phyloP scores from a whole-genome alignment of 1,140 invertebrate genomes.

The Aricia agestis region DNA sequence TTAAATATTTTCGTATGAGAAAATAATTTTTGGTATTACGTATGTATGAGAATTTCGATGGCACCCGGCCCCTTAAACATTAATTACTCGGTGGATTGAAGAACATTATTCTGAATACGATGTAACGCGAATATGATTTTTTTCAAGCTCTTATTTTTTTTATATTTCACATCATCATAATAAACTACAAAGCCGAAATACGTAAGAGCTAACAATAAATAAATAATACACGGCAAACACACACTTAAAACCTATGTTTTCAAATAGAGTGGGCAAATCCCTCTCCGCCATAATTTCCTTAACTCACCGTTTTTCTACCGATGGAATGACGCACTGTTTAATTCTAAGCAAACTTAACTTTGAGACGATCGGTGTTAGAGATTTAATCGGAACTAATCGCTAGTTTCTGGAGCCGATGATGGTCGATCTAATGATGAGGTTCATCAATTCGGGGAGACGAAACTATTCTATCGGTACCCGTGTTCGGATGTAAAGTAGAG shows the following conservation, averaged over 20 bases:
- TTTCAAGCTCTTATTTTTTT: conserved; percentile 11
- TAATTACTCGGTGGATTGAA: neutral
- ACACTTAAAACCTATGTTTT: conserved; percentile 56
- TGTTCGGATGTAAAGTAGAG: conserved; percentile 33
- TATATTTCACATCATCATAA: conserved; percentile 12
- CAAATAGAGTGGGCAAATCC: conserved; percentile 67
- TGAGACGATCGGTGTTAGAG: conserved; percentile 1
- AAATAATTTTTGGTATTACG: too few relatives aligned
- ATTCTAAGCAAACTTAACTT: conserved; percentile 62
- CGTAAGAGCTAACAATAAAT: conserved; percentile 50
- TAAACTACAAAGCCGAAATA: conserved; percentile 30
- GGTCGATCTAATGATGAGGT: neutral
- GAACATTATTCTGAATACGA: neutral
- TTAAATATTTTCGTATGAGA: too few relatives aligned
- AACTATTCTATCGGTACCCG: conserved; percentile 3
- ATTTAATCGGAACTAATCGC: neutral
- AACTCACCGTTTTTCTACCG: conserved; percentile 71
- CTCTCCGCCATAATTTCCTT: conserved; percentile 72
- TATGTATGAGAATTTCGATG: too few relatives aligned
- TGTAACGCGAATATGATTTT: conserved; percentile 15
- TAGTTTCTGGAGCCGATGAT: neutral
- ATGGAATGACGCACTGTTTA: conserved; percentile 63
- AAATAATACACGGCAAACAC: conserved; percentile 70
- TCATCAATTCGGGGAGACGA: neutral
- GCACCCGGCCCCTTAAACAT: too few relatives aligned